Evolutionary conservation across 2,797 vertebrate genomes (phyloP).

Genomic region (Fratercula arctica): DNA sequence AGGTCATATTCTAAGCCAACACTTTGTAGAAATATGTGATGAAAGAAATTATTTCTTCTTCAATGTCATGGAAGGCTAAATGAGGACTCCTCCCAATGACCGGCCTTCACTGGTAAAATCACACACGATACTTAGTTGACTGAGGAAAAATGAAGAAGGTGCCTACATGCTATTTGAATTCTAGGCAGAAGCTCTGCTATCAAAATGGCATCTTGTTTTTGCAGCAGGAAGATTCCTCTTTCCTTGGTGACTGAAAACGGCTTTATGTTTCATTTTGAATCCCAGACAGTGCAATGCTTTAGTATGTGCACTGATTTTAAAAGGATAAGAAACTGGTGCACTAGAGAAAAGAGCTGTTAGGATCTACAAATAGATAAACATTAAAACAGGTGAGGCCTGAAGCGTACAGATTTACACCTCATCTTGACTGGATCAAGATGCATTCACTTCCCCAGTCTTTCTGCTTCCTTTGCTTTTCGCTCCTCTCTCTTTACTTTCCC

Average conservation of each 20-base stretch:
- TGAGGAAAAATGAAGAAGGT: background rate
- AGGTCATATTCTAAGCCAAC: background rate
- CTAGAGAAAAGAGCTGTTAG: background rate
- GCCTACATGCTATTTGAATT: background rate
- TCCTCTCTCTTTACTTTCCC: background rate
- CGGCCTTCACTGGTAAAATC: rapidly evolving
- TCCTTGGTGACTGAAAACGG: background rate
- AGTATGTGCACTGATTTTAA: background rate
- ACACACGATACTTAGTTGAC: background rate
- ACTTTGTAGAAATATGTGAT: background rate
- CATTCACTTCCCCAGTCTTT: background rate
- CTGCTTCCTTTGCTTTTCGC: background rate
- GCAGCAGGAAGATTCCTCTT: background rate
- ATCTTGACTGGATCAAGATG: background rate
- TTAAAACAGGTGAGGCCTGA: background rate
- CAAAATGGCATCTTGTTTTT: background rate
- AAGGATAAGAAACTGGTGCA: background rate
- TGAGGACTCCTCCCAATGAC: background rate
- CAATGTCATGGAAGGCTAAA: background rate
- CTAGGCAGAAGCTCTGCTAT: background rate
- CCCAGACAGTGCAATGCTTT: background rate
- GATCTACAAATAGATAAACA: background rate
- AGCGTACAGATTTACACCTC: background rate
- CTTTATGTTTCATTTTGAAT: background rate
- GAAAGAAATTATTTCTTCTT: background rate